Base-by-base conservation (phyloP, 2,113 vertebrate species). In the Atherinomorus stipes region DNA sequence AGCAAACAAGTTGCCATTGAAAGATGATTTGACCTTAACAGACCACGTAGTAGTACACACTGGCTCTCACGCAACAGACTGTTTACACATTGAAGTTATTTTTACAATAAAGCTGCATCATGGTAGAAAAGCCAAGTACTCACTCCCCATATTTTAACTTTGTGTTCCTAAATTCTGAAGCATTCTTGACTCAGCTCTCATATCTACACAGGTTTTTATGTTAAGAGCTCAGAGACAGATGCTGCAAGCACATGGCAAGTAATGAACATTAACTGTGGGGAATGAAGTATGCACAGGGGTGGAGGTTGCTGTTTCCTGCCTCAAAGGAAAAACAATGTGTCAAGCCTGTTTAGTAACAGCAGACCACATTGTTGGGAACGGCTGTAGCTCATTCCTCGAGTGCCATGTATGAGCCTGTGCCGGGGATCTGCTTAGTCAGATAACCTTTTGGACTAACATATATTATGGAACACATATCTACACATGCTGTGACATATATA, bases 1-100 rank as follows among this genome's bases (percentile, higher is more conserved):
- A 4, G 47, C 54, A 79, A 45, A 66, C 42, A 44, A 23, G 15
- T 65, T 50, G 16, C 1, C 7, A 40, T 13, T 45, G 11, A 74
- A n/a, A 49, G 19, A 16, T 22, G 23, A 23, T n/a, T 53, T 51
- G 19, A 2, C 18, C 31, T 51, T 47, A 85, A 71, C 37, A 5
- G 2, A 21, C 49, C 26, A 26, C 54, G 31, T 53, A 25, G 22
- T 19, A 18, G 10, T 18, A 11, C 4, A 50, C 16, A 31, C 15
- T n/a, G 15, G 19, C 44, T 57, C n/a, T 8, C 34, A 63, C 37
- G 52, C 47, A 54, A 28, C 22, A 28, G 10, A 26, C 2, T 38
- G 40, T 37, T 4, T 6, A 38, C 44, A 47, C 19, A 19, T 19
- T 65, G 21, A 25, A 12, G 9, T 56, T 25, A 34, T 31, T 23